These are phyloP conservation scores for Nudaria mundana DNA, from an alignment of 2,888 invertebrate genomes.

Conservation along the genomic window DNA sequence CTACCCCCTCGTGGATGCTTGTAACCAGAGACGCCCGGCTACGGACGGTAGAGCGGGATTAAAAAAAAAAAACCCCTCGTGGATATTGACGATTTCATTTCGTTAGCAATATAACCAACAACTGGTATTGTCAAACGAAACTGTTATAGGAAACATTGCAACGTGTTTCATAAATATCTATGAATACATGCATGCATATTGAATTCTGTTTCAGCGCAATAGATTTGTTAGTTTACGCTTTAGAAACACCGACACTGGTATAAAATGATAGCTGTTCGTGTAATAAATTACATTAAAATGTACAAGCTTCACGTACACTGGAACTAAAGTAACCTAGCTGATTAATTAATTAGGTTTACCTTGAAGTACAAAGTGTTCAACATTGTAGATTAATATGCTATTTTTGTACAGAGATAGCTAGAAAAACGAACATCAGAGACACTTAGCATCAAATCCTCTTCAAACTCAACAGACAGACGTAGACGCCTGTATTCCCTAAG, in stretches of 20 bases:
- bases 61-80: neutral
- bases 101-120: neutral
- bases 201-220: constrained; percentile 12
- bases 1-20: too few relatives aligned
- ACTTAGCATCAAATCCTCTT: too few relatives aligned
- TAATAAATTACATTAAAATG: constrained; percentile 34
- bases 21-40: too few relatives aligned
- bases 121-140: neutral
- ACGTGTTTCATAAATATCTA: constrained; percentile 13
- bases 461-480: too few relatives aligned
- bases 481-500: too few relatives aligned
- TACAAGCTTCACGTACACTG: constrained; percentile 24
- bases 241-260: constrained; percentile 16
- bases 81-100: too few relatives aligned
- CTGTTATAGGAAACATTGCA: constrained; percentile 5
- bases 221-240: constrained; percentile 16
- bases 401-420: too few relatives aligned
- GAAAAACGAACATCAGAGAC: too few relatives aligned
- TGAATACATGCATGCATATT: constrained; percentile 12
- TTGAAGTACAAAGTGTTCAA: constrained; percentile 18
- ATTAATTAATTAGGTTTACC: constrained; percentile 29
- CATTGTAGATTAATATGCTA: too few relatives aligned
- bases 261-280: constrained; percentile 20
- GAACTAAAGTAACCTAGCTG: constrained; percentile 28
- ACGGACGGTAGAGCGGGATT: neutral